A percentile compares a stretch with the other conserved stretches of the same genome.
Evolutionary conservation across 2,888 invertebrate species (phyloP).

Genomic region (Cyaniris semiargus): DNA sequence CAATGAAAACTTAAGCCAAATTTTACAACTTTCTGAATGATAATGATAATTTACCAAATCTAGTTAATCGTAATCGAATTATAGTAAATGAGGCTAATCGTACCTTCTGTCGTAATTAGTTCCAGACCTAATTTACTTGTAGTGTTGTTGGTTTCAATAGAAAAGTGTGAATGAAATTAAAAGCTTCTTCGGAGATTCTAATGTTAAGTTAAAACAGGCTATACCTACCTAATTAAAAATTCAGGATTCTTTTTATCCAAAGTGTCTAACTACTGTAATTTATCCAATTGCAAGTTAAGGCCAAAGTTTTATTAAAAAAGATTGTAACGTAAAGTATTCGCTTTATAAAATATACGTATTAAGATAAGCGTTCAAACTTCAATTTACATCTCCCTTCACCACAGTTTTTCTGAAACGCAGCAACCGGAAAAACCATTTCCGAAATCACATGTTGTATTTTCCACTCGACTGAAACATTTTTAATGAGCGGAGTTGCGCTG

Average conservation of each 20-base stretch:
- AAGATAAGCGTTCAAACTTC: not conserved
- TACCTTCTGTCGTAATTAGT: too few relatives aligned
- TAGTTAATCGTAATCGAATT: too few relatives aligned
- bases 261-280: not conserved
- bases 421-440: not conserved
- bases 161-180: not conserved
- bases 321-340: not conserved
- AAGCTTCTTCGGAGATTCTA: not conserved
- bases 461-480: not conserved
- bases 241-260: too few relatives aligned
- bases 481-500: conserved; percentile 20
- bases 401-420: not conserved
- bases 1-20: too few relatives aligned
- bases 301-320: not conserved
- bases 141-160: too few relatives aligned
- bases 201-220: not conserved
- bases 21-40: too few relatives aligned
- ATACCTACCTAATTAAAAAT: too few relatives aligned
- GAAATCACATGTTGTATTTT: conserved; percentile 16
- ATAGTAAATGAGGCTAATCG: too few relatives aligned
- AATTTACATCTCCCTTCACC: not conserved
- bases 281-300: not conserved
- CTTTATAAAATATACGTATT: not conserved
- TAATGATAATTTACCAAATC: too few relatives aligned
- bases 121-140: too few relatives aligned